Conservation (phyloP, 2,888 invertebrate species). For the Oligia latruncula region DNA sequence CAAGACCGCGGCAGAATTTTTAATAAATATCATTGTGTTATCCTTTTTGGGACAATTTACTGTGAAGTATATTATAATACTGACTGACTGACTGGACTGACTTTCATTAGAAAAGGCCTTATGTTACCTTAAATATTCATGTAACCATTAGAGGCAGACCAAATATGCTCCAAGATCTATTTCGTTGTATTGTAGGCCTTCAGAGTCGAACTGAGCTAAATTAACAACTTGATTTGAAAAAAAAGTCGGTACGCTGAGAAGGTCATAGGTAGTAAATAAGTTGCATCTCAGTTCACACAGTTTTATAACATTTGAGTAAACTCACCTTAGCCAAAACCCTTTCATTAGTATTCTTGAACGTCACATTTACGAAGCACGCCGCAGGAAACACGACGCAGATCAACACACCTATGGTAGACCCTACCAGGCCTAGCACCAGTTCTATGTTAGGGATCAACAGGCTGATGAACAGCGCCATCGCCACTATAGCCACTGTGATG, state of each 20-base stretch:
- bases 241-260: neutral
- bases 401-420: slow-evolving; percentile 98
- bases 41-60: too few species aligned
- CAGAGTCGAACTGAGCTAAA: neutral
- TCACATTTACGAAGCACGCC: slow-evolving; percentile 95
- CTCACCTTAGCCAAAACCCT: slow-evolving; percentile 94
- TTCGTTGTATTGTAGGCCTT: neutral
- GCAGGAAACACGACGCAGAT: slow-evolving; percentile 98
- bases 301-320: neutral
- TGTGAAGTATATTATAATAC: too few species aligned
- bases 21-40: too few species aligned
- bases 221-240: neutral
- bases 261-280: neutral
- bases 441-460: slow-evolving; percentile 98
- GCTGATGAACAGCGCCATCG: slow-evolving; percentile 94
- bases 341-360: slow-evolving; percentile 96
- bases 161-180: too few species aligned
- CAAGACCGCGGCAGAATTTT: too few species aligned
- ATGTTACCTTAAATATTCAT: too few species aligned
- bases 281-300: neutral
- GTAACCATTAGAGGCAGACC: too few species aligned
- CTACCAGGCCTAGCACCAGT: slow-evolving; percentile 97
- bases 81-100: too few species aligned
- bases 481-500: slow-evolving; percentile 95
- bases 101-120: too few species aligned